phyloP scores from a whole-genome alignment of 2,113 vertebrate species.

The Onychostruthus taczanowskii region DNA sequence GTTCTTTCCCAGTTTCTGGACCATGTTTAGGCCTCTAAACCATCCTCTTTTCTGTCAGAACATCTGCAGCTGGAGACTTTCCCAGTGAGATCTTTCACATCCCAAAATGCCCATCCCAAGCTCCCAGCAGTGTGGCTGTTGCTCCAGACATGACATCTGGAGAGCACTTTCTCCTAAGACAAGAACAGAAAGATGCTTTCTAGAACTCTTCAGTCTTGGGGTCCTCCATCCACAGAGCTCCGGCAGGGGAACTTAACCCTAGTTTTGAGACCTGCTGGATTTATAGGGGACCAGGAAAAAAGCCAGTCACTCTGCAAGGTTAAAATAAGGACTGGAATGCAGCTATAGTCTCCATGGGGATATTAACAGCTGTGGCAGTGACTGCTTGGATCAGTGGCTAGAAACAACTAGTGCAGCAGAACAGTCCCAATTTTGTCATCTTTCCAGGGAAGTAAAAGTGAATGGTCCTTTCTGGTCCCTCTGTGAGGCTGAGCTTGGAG shows the following conservation, averaged over 20 bases:
- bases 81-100: no score
- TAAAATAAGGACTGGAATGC: not conserved
- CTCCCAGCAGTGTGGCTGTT: no score
- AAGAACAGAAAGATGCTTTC: no score
- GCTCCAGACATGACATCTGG: no score
- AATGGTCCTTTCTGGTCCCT: not conserved
- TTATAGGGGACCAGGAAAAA: not conserved
- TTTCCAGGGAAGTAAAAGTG: not conserved
- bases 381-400: not conserved
- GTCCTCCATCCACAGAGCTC: not conserved
- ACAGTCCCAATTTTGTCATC: not conserved
- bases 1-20: no score
- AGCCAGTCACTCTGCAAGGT: not conserved
- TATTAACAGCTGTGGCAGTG: not conserved
- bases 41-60: no score
- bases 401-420: not conserved
- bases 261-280: not conserved
- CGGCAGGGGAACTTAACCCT: not conserved
- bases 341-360: not conserved
- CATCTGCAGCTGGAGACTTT: no score
- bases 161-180: no score
- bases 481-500: not conserved
- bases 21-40: no score
- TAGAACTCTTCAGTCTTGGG: no score
- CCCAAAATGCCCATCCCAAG: no score